Evolutionary conservation across 2,888 invertebrate species (phyloP), one percentile per base, ranked within the genome.

Genomic region (Rhingia campestris): DNA sequence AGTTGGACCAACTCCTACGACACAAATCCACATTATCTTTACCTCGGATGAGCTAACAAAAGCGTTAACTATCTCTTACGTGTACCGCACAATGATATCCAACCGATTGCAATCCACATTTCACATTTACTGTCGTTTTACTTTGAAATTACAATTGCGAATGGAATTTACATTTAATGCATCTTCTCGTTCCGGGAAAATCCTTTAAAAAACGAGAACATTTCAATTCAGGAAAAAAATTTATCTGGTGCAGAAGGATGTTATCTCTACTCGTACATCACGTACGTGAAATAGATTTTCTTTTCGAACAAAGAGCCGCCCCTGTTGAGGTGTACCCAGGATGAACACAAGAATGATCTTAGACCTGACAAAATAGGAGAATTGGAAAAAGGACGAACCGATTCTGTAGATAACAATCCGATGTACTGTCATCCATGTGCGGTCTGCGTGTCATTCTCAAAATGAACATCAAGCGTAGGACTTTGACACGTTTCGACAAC

Each of bases 341-440:
- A 61, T 61, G 43, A 39, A 6, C 43, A 67, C 43, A 67, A 5
- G 4, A 51, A 58, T 6, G 4, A 33, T 10, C 12, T 35, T 7
- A 47, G 35, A 45, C 49, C 14, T 39, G 32, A 63, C 14, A 35
- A 49, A 51, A 39, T 4, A 37, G 59, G 12, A 12, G 35, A 35
- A 54, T 3, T 1, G n/a, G 4, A 30, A 67, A 69, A 64, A 70
- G 77, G 70, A 77, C 63, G 32, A 63, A 64, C 39, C 43, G 12
- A 51, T 51, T 64, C 61, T 53, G 58, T n/a, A 32, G 64, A 75
- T 75, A 70, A 81, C 69, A 69, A 70, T 64, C 70, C 58, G 53
- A 81, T 76, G 58, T 41, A 53, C 58, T 81, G 81, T 76, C 74
- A 64, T 64, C 56, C 69, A 47, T 70, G 81, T 75, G 81, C 75